Percentiles rank a stretch among this genome's conserved stretches.
These are phyloP conservation scores for Oryzias sinensis DNA, from an alignment of 2,797 vertebrate genomes.

Conservation along the genomic window DNA sequence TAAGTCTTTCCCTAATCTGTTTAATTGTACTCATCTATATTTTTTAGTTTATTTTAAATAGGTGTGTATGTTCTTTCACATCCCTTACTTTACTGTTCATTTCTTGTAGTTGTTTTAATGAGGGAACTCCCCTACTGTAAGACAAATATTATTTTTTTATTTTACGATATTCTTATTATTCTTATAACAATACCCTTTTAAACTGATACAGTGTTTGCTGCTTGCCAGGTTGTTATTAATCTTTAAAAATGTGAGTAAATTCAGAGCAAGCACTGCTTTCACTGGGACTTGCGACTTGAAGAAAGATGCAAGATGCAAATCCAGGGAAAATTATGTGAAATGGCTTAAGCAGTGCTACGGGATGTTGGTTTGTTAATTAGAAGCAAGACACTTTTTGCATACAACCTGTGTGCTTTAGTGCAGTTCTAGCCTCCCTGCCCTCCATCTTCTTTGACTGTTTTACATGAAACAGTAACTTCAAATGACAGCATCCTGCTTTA, in stretches of 20 bases:
- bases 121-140: too few species aligned
- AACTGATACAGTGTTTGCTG: too few species aligned
- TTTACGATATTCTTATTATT: too few species aligned
- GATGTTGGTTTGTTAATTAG: slow-evolving; percentile 26
- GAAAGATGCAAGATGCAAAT: slow-evolving; percentile 5
- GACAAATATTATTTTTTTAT: too few species aligned
- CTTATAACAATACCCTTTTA: too few species aligned
- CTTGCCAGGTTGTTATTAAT: background rate
- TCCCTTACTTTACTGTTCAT: too few species aligned
- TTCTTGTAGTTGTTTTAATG: too few species aligned
- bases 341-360: slow-evolving; percentile 4
- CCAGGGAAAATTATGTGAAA: slow-evolving; percentile 2
- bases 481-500: slow-evolving; percentile 41
- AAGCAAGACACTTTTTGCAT: slow-evolving; percentile 1
- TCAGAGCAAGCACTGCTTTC: background rate
- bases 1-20: too few species aligned
- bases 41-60: too few species aligned
- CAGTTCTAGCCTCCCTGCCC: background rate
- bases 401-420: background rate
- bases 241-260: slow-evolving; percentile 2
- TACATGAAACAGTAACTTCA: slow-evolving; percentile 51
- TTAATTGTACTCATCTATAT: too few species aligned
- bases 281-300: slow-evolving; percentile 8
- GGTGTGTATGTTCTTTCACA: too few species aligned
- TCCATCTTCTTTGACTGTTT: slow-evolving; percentile 16